Conservation (phyloP, 1,140 invertebrate genomes). For the Zaprionus africanus region DNA sequence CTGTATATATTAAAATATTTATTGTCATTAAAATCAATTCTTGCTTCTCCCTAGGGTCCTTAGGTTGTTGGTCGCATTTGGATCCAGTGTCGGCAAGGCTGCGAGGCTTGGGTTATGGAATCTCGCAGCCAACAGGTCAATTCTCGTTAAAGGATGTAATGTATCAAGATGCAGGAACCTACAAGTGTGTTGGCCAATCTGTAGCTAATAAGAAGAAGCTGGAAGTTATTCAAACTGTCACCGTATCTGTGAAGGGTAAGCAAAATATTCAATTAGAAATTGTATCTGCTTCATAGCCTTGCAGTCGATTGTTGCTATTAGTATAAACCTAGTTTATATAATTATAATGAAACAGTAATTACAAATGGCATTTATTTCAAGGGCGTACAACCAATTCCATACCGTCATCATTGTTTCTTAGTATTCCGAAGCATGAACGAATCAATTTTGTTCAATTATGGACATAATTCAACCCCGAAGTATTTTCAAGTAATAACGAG, state of each 20-base stretch:
- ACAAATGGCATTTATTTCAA: no score
- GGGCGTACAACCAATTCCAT: not conserved
- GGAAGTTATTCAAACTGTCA: constrained; percentile 85
- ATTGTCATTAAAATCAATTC: no score
- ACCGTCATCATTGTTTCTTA: not conserved
- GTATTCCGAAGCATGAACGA: not conserved
- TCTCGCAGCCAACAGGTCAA: constrained; percentile 87
- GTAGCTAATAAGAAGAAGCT: constrained; percentile 85
- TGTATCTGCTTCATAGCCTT: no score
- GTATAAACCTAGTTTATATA: no score
- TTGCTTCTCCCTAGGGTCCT: constrained; percentile 79
- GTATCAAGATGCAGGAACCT: constrained; percentile 91
- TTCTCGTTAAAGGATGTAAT: constrained; percentile 88
- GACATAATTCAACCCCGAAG: not conserved
- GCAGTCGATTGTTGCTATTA: no score
- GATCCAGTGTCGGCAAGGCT: constrained; percentile 86
- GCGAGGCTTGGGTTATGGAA: constrained; percentile 86
- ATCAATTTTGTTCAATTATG: constrained; percentile 6
- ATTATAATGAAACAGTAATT: no score
- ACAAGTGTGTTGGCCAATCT: constrained; percentile 89
- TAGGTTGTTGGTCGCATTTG: constrained; percentile 86
- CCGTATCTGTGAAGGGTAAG: constrained; percentile 85
- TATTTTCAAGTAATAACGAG: not conserved
- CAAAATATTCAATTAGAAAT: not conserved
- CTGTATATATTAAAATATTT: constrained; percentile 33